Percentiles rank a stretch among this genome's conserved stretches.
Evolutionary conservation across 2,888 invertebrate species (phyloP).

Genomic region (Dromius quadrimaculatus): DNA sequence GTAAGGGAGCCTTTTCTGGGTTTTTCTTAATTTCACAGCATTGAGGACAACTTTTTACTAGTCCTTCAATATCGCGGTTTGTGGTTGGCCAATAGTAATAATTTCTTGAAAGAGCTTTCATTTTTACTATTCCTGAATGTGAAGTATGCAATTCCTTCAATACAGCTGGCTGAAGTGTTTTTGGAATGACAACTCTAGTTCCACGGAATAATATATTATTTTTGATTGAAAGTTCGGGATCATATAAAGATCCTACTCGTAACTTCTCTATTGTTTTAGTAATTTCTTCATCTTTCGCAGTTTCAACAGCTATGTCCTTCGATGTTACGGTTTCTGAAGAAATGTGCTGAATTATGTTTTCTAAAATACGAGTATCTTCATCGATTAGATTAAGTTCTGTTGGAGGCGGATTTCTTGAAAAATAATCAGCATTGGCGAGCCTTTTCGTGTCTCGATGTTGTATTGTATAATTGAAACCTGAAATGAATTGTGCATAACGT

Average conservation of each 20-base stretch:
- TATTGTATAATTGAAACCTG: constrained; percentile 54
- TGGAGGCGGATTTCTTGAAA: constrained; percentile 51
- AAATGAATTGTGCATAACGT: constrained; percentile 54
- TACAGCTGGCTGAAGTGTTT: background rate
- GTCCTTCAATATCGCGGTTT: constrained; percentile 49
- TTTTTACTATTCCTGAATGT: constrained; percentile 52
- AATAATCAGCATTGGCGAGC: constrained; percentile 54
- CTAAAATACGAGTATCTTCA: background rate
- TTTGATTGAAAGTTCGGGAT: background rate
- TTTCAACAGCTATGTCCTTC: background rate
- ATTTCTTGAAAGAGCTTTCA: constrained; percentile 52
- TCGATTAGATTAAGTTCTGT: background rate
- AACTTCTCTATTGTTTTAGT: background rate
- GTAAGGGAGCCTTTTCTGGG: constrained; percentile 40
- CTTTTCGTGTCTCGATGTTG: constrained; percentile 46
- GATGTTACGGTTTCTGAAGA: background rate
- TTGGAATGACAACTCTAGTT: constrained; percentile 31
- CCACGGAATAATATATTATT: constrained; percentile 52
- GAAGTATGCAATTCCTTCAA: constrained; percentile 48
- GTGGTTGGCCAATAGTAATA: constrained; percentile 54
- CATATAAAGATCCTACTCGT: background rate
- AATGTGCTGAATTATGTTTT: background rate
- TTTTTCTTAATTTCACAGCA: constrained; percentile 46
- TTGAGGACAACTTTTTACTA: constrained; percentile 39
- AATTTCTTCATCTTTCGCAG: background rate